phyloP scores from a whole-genome alignment of 1,140 invertebrate genomes.

The Mercenaria mercenaria region DNA sequence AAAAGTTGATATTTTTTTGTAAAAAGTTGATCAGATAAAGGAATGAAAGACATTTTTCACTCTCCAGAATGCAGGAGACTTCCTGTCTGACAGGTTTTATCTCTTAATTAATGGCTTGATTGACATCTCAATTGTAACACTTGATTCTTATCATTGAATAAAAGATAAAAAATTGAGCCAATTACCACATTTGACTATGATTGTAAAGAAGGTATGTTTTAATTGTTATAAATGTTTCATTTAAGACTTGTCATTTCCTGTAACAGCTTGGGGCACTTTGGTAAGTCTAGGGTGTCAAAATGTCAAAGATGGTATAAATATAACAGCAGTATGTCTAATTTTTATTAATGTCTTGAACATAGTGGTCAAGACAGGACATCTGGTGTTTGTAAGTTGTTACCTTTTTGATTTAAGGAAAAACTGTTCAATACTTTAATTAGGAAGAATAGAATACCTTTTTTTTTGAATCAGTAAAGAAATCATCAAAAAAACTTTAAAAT shows the following conservation, averaged over 20 bases:
- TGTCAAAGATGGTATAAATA: not conserved
- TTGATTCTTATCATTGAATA: not conserved
- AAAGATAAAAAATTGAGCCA: not conserved
- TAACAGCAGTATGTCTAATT: not conserved
- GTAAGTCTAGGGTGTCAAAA: constrained; percentile 9
- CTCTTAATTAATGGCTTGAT: not conserved
- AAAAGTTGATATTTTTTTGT: too few relatives aligned
- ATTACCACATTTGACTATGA: constrained; percentile 6
- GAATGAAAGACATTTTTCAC: not conserved
- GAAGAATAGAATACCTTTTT: too few relatives aligned
- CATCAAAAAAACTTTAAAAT: too few relatives aligned
- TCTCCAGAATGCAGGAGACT: not conserved
- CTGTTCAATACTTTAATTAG: too few relatives aligned
- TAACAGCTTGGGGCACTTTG: constrained; percentile 23
- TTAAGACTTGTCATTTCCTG: constrained; percentile 8
- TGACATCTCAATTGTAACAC: constrained; percentile 17
- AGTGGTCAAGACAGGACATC: too few relatives aligned
- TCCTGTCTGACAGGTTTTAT: constrained; percentile 24
- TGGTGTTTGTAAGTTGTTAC: too few relatives aligned
- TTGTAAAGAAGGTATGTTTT: constrained; percentile 23
- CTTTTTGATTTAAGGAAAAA: too few relatives aligned
- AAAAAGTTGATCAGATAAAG: not conserved
- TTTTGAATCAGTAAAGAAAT: too few relatives aligned
- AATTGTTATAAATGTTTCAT: constrained; percentile 17
- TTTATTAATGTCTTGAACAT: too few relatives aligned